Base-by-base conservation (phyloP, 2,797 vertebrate genomes). In the Miichthys miiuy region DNA sequence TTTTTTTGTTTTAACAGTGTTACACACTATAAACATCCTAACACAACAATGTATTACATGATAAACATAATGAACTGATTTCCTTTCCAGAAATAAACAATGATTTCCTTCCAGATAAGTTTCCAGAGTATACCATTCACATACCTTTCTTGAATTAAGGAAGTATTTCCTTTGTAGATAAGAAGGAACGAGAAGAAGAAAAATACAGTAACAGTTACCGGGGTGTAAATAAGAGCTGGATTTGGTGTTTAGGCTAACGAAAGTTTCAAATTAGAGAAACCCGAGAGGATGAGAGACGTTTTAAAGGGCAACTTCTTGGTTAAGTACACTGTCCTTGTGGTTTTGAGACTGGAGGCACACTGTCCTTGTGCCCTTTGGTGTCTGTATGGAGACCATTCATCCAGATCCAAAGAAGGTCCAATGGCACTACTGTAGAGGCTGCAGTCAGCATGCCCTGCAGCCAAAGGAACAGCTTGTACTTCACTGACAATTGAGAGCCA, bases 141-240 rank as follows among this genome's bases (percentile, higher is more conserved):
- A 75, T 67, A 51, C n/a, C 17, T 46, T 23, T 34, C 20, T 8
- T 17, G 6, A 78, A 60, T 67, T 21, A 52, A 52, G 38, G 12
- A 56, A 65, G 58, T 10, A 60, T 62, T 73, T 85, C 38, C 41
- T 66, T 41, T 68, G 25, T 18, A 54, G 21, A 78, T 73, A 74
- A 74, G 51, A 54, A 52, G 2, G 54, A 13, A 38, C 6, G 30
- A 2, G 20, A 23, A 64, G 20, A 25, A 12, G 14, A 55, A 51
- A 68, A 54, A 25, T n/a, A 72, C 17, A 55, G 55, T 21, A 55
- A 51, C 8, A 61, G 25, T 44, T 25, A 64, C 16, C 7, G 20
- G n/a, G 42, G 25, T 46, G 13, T 63, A 41, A 68, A 84, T 63
- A 25, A 30, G 20, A 30, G 57, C 18, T 63, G 27, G 20, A 63